Evolutionary conservation across 2,888 invertebrate genomes (phyloP).

Genomic region (Anaspis maculata): DNA sequence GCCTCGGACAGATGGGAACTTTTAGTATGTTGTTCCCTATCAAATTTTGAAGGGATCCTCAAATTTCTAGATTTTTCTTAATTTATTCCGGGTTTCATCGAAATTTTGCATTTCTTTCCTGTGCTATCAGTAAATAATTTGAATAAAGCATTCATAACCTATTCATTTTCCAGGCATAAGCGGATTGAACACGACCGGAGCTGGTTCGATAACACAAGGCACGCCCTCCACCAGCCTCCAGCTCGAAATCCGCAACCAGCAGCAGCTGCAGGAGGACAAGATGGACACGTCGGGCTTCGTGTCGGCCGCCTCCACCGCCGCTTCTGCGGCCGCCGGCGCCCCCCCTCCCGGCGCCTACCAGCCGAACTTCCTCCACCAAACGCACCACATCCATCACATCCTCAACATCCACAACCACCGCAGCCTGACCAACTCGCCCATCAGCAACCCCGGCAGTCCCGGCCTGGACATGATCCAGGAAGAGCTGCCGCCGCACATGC

Average conservation of each 20-base stretch:
- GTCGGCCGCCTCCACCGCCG: neutral
- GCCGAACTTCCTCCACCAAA: slow-evolving; percentile 23
- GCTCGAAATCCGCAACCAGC: slow-evolving; percentile 32
- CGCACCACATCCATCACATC: slow-evolving; percentile 36
- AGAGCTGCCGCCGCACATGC: slow-evolving; percentile 50
- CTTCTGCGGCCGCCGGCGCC: neutral
- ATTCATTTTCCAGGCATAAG: slow-evolving; percentile 51
- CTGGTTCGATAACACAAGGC: slow-evolving; percentile 64
- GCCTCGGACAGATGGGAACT: too few species aligned
- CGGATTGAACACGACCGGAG: slow-evolving; percentile 56
- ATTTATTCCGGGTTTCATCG: too few species aligned
- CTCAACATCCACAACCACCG: slow-evolving; percentile 45
- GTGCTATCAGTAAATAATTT: too few species aligned
- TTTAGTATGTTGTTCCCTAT: too few species aligned
- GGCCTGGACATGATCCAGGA: slow-evolving; percentile 72
- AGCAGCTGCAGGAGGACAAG: slow-evolving; percentile 39
- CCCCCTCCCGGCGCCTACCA: slow-evolving; percentile 1
- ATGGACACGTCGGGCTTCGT: slow-evolving; percentile 39
- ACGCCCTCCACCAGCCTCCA: slow-evolving; percentile 49
- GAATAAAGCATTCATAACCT: neutral
- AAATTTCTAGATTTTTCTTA: too few species aligned
- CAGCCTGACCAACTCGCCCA: slow-evolving; percentile 54
- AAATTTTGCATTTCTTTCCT: neutral
- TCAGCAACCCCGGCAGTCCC: slow-evolving; percentile 57
- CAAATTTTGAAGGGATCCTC: too few species aligned